These are phyloP conservation scores for Pristionchus pacificus DNA, from an alignment of 1,140 invertebrate species.

Conservation along the genomic window DNA sequence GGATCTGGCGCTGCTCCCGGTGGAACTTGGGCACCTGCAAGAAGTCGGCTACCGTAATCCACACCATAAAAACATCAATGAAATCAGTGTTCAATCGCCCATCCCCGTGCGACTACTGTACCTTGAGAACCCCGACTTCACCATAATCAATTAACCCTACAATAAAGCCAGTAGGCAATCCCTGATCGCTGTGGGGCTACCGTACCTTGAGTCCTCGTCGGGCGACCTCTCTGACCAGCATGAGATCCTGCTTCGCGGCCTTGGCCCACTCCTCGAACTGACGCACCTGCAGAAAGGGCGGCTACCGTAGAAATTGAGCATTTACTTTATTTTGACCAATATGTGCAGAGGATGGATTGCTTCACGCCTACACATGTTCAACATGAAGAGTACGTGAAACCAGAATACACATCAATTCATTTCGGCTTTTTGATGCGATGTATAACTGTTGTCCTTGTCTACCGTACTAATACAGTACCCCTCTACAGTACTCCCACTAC, in stretches of 20 bases:
- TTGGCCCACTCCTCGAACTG: constrained; percentile 79
- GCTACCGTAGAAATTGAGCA: constrained; percentile 1
- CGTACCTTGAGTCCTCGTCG: constrained; percentile 62
- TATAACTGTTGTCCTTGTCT: too few species aligned
- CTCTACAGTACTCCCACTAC: too few species aligned
- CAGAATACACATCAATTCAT: too few species aligned
- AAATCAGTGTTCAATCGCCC: background rate
- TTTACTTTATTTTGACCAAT: constrained; percentile 13
- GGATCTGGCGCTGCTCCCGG: constrained; percentile 82
- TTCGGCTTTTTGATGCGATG: too few species aligned
- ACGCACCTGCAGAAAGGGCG: constrained; percentile 20
- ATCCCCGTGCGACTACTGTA: constrained; percentile 3
- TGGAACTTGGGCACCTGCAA: constrained; percentile 65
- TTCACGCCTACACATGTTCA: too few species aligned
- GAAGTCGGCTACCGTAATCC: too few species aligned
- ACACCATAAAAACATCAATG: constrained; percentile 12
- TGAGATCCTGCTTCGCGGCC: constrained; percentile 79
- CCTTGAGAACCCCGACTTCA: too few species aligned
- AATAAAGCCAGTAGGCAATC: too few species aligned
- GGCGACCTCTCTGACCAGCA: constrained; percentile 73
- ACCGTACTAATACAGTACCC: too few species aligned
- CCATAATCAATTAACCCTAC: too few species aligned
- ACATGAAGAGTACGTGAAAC: too few species aligned
- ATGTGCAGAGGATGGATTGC: too few species aligned
- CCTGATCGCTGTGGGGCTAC: background rate